These are phyloP conservation scores for Ochropleura leucogaster DNA, from an alignment of 2,888 invertebrate genomes.

Conservation along the genomic window DNA sequence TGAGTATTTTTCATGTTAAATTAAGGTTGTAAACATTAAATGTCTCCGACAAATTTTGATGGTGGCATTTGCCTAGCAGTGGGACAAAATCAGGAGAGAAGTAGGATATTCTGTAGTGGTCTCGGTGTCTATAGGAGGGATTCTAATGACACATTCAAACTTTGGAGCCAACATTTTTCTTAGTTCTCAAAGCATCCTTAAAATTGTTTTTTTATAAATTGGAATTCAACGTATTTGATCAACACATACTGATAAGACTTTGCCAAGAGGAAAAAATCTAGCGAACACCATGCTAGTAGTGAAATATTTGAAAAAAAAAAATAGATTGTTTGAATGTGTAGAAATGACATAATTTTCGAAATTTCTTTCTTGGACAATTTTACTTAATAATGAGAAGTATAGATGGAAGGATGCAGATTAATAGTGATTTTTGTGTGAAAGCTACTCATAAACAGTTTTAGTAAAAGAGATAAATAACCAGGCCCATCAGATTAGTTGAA, in stretches of 20 bases:
- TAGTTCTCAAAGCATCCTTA: neutral
- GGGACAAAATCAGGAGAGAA: neutral
- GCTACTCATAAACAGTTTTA: neutral
- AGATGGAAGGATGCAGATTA: neutral
- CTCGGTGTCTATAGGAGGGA: neutral
- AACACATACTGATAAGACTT: neutral
- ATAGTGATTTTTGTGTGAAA: neutral
- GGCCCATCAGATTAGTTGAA: too few relatives aligned
- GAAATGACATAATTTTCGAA: constrained; percentile 2
- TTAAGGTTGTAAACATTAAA: neutral
- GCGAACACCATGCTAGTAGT: too few relatives aligned
- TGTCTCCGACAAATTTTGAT: too few relatives aligned
- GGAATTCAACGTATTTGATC: neutral
- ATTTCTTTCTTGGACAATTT: neutral
- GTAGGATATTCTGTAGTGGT: neutral
- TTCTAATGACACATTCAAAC: neutral
- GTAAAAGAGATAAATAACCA: too few relatives aligned
- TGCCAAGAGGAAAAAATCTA: neutral
- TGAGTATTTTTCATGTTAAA: neutral
- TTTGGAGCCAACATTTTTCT: too few relatives aligned
- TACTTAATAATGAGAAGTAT: neutral
- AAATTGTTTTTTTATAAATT: neutral
- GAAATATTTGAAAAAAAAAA: too few relatives aligned
- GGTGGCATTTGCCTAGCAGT: neutral
- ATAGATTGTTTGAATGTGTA: neutral